Evolutionary conservation across 2,888 invertebrate species (phyloP).

Genomic region (Orthonychiurus folsomi): DNA sequence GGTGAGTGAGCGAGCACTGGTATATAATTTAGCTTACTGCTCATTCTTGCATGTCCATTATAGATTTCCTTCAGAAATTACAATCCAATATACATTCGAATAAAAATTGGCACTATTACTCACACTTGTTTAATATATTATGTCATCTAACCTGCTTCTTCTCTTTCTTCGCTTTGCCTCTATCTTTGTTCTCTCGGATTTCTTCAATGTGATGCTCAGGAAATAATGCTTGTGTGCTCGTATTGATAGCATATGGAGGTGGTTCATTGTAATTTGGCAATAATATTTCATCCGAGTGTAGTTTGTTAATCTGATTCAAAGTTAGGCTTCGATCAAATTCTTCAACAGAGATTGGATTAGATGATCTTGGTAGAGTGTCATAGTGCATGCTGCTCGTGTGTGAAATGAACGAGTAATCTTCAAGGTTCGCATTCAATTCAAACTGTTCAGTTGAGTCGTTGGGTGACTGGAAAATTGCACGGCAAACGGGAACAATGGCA

Average conservation of each 20-base stretch:
- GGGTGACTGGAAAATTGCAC: not conserved
- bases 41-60: not conserved
- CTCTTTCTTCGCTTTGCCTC: not conserved
- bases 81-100: too few species aligned
- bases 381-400: not conserved
- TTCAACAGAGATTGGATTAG: not conserved
- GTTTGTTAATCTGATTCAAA: not conserved
- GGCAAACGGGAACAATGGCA: too few species aligned
- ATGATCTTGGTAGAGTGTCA: not conserved
- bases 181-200: not conserved
- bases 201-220: not conserved
- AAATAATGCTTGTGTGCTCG: slow-evolving; percentile 11
- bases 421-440: not conserved
- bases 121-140: too few species aligned
- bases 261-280: slow-evolving; percentile 48
- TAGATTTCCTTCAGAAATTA: not conserved
- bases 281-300: slow-evolving; percentile 14
- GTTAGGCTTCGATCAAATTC: slow-evolving; percentile 2
- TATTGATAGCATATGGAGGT: slow-evolving; percentile 74
- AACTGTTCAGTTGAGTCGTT: not conserved
- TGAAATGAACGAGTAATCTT: not conserved
- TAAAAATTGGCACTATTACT: too few species aligned
- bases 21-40: not conserved
- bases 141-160: too few species aligned
- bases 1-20: not conserved